Percentiles rank a stretch among this genome's conserved stretches.
phyloP scores from a whole-genome alignment of 2,888 invertebrate genomes.

The Cataglyphis albicans region DNA sequence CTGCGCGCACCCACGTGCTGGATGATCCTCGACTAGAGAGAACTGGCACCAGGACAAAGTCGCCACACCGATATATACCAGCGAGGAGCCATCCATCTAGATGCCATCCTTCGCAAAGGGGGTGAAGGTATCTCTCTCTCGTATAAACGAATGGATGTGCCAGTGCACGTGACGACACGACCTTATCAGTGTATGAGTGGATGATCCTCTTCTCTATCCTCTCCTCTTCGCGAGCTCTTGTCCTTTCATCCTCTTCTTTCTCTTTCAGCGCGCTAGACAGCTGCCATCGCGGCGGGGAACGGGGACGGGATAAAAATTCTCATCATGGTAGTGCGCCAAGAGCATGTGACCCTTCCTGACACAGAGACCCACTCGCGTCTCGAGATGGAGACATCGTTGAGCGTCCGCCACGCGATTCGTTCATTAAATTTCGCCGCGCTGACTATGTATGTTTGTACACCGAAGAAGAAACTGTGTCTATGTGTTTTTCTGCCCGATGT shows the following conservation, averaged over 20 bases:
- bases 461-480: not conserved
- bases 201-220: conserved; percentile 44
- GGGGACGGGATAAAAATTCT: conserved; percentile 46
- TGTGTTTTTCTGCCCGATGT: not conserved
- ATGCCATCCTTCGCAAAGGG: conserved; percentile 74
- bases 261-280: conserved; percentile 55
- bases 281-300: conserved; percentile 37
- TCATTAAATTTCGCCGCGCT: conserved; percentile 67
- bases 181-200: conserved; percentile 39
- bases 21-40: conserved; percentile 77
- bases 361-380: conserved; percentile 84
- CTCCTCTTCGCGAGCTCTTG: conserved; percentile 27
- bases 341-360: conserved; percentile 85
- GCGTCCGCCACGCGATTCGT: conserved; percentile 52
- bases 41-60: conserved; percentile 79
- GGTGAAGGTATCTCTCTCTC: conserved; percentile 78
- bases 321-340: conserved; percentile 52
- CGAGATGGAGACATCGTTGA: conserved; percentile 65
- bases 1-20: conserved; percentile 75
- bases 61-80: conserved; percentile 79
- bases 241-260: conserved; percentile 50
- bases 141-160: conserved; percentile 61
- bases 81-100: conserved; percentile 62
- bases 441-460: conserved; percentile 1
- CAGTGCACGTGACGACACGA: conserved; percentile 59